Conservation (phyloP, 2,113 vertebrate species). For the Octodon degus region DNA sequence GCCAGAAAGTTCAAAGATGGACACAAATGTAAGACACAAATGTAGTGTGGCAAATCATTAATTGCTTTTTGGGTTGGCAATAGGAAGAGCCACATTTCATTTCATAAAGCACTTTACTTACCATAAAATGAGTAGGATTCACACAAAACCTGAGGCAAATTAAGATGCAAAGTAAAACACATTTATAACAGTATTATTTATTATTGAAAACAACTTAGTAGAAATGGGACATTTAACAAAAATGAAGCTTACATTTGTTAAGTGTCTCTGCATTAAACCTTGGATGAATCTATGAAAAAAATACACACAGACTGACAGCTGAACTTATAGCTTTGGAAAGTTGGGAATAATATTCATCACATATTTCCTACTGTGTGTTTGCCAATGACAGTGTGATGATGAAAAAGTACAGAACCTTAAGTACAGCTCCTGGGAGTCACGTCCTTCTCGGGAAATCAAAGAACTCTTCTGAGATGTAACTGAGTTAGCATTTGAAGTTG, state of each 20-base stretch:
- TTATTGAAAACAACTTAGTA: neutral
- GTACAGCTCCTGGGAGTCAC: accelerated
- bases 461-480: neutral
- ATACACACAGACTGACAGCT: neutral
- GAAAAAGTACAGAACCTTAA: accelerated
- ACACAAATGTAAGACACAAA: neutral
- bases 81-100: neutral
- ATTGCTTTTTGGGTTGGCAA: too few relatives aligned
- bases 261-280: neutral
- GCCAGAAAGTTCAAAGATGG: accelerated
- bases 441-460: neutral
- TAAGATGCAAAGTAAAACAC: neutral
- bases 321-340: too few relatives aligned
- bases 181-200: neutral
- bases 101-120: neutral
- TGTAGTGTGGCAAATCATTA: neutral
- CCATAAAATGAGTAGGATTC: neutral
- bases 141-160: neutral
- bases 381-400: accelerated
- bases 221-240: neutral
- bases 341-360: neutral
- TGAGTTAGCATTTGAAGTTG: neutral
- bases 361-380: neutral
- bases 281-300: too few relatives aligned
- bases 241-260: neutral